Evolutionary conservation across 2,113 vertebrate species (phyloP).

Genomic region (Salminus brasiliensis): DNA sequence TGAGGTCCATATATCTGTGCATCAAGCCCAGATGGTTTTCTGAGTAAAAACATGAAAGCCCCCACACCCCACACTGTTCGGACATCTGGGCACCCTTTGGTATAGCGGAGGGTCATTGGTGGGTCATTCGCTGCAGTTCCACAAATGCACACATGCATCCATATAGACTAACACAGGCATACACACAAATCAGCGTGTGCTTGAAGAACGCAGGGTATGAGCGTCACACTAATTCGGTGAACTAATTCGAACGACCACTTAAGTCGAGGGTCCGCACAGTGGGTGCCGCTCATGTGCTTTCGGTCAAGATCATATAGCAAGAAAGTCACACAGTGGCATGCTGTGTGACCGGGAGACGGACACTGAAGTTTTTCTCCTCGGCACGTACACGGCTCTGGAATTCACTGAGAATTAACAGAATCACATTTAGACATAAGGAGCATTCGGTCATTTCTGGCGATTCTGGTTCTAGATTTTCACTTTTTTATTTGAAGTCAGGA

Average conservation of each 20-base stretch:
- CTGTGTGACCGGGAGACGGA: not conserved
- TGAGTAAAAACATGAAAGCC: too few relatives aligned
- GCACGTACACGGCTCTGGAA: not conserved
- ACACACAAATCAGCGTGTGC: not conserved
- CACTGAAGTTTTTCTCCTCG: too few relatives aligned
- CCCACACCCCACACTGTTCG: slow-evolving; percentile 28
- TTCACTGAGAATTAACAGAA: not conserved
- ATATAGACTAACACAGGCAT: not conserved
- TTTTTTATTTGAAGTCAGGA: too few relatives aligned
- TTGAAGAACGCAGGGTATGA: not conserved
- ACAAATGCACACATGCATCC: not conserved
- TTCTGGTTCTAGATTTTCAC: too few relatives aligned
- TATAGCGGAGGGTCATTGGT: not conserved
- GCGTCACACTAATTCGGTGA: not conserved
- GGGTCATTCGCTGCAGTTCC: not conserved
- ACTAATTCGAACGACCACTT: not conserved
- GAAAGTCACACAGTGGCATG: not conserved
- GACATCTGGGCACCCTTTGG: slow-evolving; percentile 47
- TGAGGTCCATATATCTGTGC: too few relatives aligned
- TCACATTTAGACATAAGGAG: too few relatives aligned
- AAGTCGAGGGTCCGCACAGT: not conserved
- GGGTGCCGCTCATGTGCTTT: not conserved
- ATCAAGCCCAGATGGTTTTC: too few relatives aligned
- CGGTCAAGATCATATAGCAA: not conserved
- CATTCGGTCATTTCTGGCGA: too few relatives aligned